Evolutionary conservation across 2,113 vertebrate genomes (phyloP).

Genomic region (Ceyx melanurus): DNA sequence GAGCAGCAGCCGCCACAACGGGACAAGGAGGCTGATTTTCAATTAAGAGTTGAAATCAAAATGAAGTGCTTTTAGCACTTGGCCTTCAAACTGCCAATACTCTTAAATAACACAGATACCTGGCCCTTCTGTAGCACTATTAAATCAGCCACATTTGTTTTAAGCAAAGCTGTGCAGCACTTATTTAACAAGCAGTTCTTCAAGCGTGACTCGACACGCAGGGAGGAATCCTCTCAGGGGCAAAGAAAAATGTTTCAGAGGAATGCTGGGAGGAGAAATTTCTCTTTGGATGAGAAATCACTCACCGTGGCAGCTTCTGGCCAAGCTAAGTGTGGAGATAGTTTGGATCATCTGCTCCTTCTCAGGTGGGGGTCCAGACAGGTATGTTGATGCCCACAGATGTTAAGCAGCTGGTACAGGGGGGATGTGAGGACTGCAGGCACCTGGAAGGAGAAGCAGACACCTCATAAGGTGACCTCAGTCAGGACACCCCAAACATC

Average conservation of each 20-base stretch:
- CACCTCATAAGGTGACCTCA: neutral
- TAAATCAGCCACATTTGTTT: constrained; percentile 60
- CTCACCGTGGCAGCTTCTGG: neutral
- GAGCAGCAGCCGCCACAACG: neutral
- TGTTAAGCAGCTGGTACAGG: neutral
- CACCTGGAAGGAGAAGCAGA: neutral
- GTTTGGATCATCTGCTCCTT: neutral
- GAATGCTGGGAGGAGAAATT: neutral
- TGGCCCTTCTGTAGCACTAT: neutral
- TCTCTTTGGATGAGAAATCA: neutral
- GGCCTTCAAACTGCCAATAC: constrained; percentile 47
- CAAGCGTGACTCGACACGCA: neutral
- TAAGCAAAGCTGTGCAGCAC: neutral
- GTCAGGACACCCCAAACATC: neutral
- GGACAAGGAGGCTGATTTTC: constrained; percentile 27
- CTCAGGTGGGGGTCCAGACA: neutral
- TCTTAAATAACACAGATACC: constrained; percentile 57
- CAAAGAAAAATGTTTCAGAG: neutral
- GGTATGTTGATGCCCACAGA: no score
- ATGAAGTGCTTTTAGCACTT: neutral
- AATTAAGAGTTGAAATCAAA: constrained; percentile 60
- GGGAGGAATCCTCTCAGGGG: neutral
- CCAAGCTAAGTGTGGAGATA: neutral
- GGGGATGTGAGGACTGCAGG: neutral
- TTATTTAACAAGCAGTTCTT: constrained; percentile 19